Conservation (phyloP, 2,888 invertebrate species). For the Lathronympha strigana region DNA sequence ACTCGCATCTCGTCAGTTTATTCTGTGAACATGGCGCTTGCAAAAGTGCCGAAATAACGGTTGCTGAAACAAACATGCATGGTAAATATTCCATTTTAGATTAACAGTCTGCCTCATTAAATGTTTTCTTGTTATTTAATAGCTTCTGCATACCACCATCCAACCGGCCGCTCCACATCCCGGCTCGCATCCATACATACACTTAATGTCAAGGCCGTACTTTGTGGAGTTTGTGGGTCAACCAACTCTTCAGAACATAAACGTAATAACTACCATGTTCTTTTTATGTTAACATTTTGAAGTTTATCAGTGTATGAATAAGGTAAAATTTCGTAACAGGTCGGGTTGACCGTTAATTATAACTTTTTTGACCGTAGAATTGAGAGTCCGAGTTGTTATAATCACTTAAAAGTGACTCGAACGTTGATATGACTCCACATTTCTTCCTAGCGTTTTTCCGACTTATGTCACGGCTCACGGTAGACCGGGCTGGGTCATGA, state of each 20-base stretch:
- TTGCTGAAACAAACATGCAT: no score
- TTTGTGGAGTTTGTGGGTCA: constrained; percentile 4
- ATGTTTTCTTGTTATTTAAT: not conserved
- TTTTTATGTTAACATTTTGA: not conserved
- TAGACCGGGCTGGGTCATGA: no score
- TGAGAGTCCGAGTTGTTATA: not conserved
- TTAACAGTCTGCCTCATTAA: no score
- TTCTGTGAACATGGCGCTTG: no score
- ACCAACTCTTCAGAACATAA: not conserved
- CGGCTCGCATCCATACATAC: constrained; percentile 29
- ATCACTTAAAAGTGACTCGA: not conserved
- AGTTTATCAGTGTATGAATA: not conserved
- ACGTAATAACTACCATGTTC: not conserved
- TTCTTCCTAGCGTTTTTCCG: no score
- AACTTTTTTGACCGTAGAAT: not conserved
- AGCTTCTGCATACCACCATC: constrained; percentile 13
- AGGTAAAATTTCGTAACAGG: not conserved
- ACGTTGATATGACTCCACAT: not conserved
- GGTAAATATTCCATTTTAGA: no score
- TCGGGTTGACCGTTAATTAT: not conserved
- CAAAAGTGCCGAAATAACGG: no score
- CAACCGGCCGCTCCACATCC: constrained; percentile 28
- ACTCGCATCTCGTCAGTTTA: no score
- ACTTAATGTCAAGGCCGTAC: constrained; percentile 36
- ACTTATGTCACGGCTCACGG: no score